Percentiles rank a stretch among this genome's conserved stretches.
Conservation (phyloP, 2,888 invertebrate genomes). For the Agrotis puta region DNA sequence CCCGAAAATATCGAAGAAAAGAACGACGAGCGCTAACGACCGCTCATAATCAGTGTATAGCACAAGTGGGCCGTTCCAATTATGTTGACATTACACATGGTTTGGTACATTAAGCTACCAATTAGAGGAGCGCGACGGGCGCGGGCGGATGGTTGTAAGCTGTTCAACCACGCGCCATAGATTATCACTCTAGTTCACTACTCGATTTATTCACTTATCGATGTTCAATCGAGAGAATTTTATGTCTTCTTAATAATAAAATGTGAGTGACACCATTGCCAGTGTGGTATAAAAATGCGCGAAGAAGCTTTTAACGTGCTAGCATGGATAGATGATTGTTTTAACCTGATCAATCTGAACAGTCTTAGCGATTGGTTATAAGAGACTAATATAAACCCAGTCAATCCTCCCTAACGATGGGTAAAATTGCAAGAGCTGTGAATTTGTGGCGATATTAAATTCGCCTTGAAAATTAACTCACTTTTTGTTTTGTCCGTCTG, state of each 20-base stretch:
- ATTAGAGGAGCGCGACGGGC: constrained; percentile 59
- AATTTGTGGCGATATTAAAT: not conserved
- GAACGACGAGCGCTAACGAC: constrained; percentile 27
- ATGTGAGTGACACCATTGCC: constrained; percentile 18
- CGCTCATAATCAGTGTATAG: constrained; percentile 61
- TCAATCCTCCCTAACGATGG: not conserved
- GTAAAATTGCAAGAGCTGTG: not conserved
- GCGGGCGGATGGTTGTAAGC: constrained; percentile 43
- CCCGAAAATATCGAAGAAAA: constrained; percentile 29
- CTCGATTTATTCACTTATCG: constrained; percentile 67
- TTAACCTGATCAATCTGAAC: not conserved
- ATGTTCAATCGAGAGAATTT: constrained; percentile 49
- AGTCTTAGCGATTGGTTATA: not conserved
- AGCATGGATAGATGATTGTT: not conserved
- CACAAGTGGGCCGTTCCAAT: constrained; percentile 62
- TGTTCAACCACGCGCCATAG: constrained; percentile 66
- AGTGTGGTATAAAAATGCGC: constrained; percentile 9
- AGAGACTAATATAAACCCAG: not conserved
- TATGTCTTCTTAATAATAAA: constrained; percentile 40
- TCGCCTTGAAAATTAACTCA: not conserved
- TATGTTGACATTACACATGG: constrained; percentile 72
- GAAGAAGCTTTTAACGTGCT: constrained; percentile 17
- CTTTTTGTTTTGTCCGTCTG: too few relatives aligned
- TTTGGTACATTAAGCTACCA: constrained; percentile 68
- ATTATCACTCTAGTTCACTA: constrained; percentile 69